Percentiles rank a stretch among this genome's conserved stretches.
Evolutionary conservation across 2,113 vertebrate species (phyloP).

Genomic region (Synodontis membranacea): DNA sequence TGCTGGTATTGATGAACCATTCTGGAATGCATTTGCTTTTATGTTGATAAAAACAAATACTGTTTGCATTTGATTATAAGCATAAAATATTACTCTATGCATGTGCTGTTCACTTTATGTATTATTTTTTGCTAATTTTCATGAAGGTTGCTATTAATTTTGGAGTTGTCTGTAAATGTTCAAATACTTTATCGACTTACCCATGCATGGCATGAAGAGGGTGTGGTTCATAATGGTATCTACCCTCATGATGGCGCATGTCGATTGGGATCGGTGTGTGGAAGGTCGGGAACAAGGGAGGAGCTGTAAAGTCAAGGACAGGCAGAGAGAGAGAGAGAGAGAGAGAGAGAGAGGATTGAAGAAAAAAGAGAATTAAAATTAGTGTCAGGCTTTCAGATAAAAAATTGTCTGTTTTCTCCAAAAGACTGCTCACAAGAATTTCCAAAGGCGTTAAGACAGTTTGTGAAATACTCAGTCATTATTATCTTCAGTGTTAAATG

Average conservation of each 20-base stretch:
- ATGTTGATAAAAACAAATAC: background rate
- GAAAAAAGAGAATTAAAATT: slow-evolving; percentile 58
- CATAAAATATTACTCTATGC: background rate
- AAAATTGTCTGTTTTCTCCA: too few species aligned
- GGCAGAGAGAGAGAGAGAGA: background rate
- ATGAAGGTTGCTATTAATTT: background rate
- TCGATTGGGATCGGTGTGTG: slow-evolving; percentile 93
- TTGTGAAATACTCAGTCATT: slow-evolving; percentile 69
- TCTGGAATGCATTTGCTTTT: background rate
- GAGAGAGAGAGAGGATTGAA: slow-evolving; percentile 17
- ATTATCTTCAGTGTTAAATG: slow-evolving; percentile 85
- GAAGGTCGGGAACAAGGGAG: slow-evolving; percentile 90
- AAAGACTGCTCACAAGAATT: slow-evolving; percentile 68
- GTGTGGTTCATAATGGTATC: slow-evolving; percentile 96
- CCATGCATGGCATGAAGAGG: slow-evolving; percentile 89
- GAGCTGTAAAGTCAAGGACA: slow-evolving; percentile 71
- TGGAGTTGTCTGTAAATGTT: background rate
- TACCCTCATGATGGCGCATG: slow-evolving; percentile 95
- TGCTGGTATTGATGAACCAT: background rate
- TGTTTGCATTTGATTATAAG: background rate
- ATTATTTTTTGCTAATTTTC: background rate
- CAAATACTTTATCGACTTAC: slow-evolving; percentile 74
- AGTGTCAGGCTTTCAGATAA: slow-evolving; percentile 70
- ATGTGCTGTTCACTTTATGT: background rate
- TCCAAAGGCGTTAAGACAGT: slow-evolving; percentile 70